phyloP scores from a whole-genome alignment of 2,888 invertebrate species.

The Drosophila buzzatii region DNA sequence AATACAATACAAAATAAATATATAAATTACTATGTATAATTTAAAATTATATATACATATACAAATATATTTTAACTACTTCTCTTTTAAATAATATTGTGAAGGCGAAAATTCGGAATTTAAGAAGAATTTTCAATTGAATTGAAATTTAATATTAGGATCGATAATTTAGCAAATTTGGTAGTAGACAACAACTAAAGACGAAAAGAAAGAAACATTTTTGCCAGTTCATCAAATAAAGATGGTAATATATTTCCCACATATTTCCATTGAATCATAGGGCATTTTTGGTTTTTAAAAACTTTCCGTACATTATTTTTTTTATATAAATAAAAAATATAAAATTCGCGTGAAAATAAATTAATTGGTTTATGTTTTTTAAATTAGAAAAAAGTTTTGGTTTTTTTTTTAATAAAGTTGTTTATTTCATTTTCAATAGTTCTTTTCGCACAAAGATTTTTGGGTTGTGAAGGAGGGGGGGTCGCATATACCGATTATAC shows the following conservation, averaged over 20 bases:
- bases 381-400: neutral
- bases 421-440: constrained; percentile 49
- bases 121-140: neutral
- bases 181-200: no score
- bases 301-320: neutral
- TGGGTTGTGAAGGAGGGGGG: constrained; percentile 6
- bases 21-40: constrained; percentile 39
- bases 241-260: neutral
- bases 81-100: neutral
- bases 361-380: neutral
- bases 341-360: neutral
- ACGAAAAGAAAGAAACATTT: neutral
- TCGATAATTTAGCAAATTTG: neutral
- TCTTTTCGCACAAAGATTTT: constrained; percentile 30
- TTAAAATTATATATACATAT: constrained; percentile 36
- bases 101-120: neutral
- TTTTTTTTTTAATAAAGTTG: constrained; percentile 35
- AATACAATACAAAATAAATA: constrained; percentile 72
- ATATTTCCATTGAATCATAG: neutral
- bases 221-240: neutral
- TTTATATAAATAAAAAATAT: neutral
- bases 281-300: neutral
- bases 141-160: neutral
- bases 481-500: constrained; percentile 47
- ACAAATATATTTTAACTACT: constrained; percentile 14